A percentile compares a stretch with the other conserved stretches of the same genome.
Conservation (phyloP, 2,797 vertebrate genomes). For the Sebastes itinus region DNA sequence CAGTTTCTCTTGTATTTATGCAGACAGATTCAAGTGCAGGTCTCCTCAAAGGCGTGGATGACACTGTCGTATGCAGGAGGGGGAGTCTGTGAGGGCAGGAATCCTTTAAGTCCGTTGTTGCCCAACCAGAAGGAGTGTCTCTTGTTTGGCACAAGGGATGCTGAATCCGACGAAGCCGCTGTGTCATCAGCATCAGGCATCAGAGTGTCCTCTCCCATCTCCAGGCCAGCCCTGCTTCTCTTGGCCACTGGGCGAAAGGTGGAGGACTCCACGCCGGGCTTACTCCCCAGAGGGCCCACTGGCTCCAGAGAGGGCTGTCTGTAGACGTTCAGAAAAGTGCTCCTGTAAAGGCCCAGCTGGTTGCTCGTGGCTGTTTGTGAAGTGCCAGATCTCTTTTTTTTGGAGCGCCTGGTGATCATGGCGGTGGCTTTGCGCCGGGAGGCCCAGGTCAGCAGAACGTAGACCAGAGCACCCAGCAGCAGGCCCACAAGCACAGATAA, state of each 20-base stretch:
- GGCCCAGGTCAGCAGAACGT: slow-evolving; percentile 88
- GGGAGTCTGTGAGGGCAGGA: slow-evolving; percentile 87
- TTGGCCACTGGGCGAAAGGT: slow-evolving; percentile 91
- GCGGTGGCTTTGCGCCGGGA: slow-evolving; percentile 89
- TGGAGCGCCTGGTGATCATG: slow-evolving; percentile 87
- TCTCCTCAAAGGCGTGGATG: slow-evolving; percentile 88
- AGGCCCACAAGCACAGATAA: slow-evolving; percentile 91
- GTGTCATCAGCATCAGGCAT: slow-evolving; percentile 79
- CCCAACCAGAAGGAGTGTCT: slow-evolving; percentile 92
- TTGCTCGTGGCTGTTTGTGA: slow-evolving; percentile 59
- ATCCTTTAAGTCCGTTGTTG: slow-evolving; percentile 85
- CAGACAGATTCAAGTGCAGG: slow-evolving; percentile 69
- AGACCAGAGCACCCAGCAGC: slow-evolving; percentile 90
- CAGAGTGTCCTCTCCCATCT: slow-evolving; percentile 80
- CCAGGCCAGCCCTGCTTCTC: slow-evolving; percentile 80
- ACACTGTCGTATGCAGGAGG: slow-evolving; percentile 94
- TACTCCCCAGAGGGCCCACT: slow-evolving; percentile 90
- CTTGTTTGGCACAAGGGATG: slow-evolving; percentile 73
- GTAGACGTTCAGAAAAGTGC: slow-evolving; percentile 91
- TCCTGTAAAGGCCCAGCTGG: slow-evolving; percentile 90
- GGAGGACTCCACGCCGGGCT: slow-evolving; percentile 88
- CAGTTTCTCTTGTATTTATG: background rate
- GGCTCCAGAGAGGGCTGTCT: slow-evolving; percentile 92
- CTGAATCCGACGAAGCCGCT: slow-evolving; percentile 66
- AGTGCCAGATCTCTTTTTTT: slow-evolving; percentile 74